Evolutionary conservation across 2,113 vertebrate species (phyloP), one percentile per base, ranked within the genome.

Genomic region (Scopus umbretta): DNA sequence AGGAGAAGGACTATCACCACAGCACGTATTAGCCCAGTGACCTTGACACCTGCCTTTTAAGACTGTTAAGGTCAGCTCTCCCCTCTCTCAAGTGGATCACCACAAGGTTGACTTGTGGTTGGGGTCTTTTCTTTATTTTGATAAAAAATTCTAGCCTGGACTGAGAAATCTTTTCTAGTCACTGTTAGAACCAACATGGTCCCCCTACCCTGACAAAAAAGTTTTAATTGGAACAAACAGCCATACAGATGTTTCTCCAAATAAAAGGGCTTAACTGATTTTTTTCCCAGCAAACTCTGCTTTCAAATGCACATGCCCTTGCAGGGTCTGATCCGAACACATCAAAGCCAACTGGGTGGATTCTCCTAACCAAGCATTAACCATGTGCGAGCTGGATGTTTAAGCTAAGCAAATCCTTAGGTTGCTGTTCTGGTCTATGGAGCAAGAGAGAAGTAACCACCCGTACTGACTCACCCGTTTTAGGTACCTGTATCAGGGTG

Each of bases 391-490:
- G 23, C 5, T 85, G 85, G 56, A 56, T 75, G 23, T 29, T 76
- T 67, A 68, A 63, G 21, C 34, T 47, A 32, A 56, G 19, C 25
- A 88, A 70, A 86, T 29, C 16, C 59, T 80, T n/a, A 40, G 20
- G 34, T 36, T 65, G 22, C n/a, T 76, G 17, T 11, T 80, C 13
- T 49, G 42, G 10, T 26, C 70, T 68, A 16, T 34, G 43, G 58
- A 56, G 53, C 23, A 66, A 56, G 66, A 50, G 9, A 49, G 65
- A 32, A 81, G 23, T 38, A 68, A 1, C 49, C 13, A 7, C 5
- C 25, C 1, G 0, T 14, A 34, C 9, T 40, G 43, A 52, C 9
- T 76, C 18, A 52, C 12, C 38, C 13, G 0, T 3, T 80, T 53
- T 6, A 65, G 34, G 66, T n/a, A 6, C 59, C 45, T 80, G 42